Percentiles rank a stretch among this genome's conserved stretches.
Evolutionary conservation across 2,113 vertebrate species (phyloP).

Genomic region (Spilogale gracilis): DNA sequence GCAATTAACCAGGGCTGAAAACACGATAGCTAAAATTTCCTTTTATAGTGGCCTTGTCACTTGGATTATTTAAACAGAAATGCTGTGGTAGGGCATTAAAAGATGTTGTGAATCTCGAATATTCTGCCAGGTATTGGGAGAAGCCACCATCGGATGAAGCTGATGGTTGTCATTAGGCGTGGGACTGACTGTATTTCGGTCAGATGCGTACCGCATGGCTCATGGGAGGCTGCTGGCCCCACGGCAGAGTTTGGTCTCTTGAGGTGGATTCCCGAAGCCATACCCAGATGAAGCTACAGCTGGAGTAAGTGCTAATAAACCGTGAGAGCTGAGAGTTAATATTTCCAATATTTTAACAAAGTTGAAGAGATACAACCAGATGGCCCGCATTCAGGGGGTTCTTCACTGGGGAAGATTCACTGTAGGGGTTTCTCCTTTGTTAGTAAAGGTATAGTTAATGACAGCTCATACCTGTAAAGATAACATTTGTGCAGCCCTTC

Average conservation of each 20-base stretch:
- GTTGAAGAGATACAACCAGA: neutral
- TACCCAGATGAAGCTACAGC: neutral
- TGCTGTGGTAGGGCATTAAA: neutral
- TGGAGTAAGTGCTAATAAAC: neutral
- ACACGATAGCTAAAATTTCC: neutral
- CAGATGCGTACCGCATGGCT: neutral
- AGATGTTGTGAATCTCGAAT: neutral
- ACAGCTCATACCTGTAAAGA: neutral
- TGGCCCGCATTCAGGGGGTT: neutral
- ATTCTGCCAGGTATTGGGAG: constrained; percentile 4
- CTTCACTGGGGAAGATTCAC: neutral
- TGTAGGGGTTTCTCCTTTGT: neutral
- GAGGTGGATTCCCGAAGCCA: neutral
- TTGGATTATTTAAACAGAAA: constrained; percentile 31
- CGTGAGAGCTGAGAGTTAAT: neutral
- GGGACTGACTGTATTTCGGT: neutral
- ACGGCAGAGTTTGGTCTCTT: neutral
- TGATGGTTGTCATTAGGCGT: neutral
- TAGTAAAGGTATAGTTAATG: neutral
- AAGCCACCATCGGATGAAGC: neutral
- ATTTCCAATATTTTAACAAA: neutral
- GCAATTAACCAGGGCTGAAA: constrained; percentile 6
- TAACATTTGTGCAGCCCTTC: neutral
- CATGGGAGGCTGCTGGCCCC: neutral
- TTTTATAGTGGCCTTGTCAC: neutral